A percentile compares a stretch with the other conserved stretches of the same genome.
phyloP scores from a whole-genome alignment of 2,113 vertebrate species.

The Dasyprocta punctata region DNA sequence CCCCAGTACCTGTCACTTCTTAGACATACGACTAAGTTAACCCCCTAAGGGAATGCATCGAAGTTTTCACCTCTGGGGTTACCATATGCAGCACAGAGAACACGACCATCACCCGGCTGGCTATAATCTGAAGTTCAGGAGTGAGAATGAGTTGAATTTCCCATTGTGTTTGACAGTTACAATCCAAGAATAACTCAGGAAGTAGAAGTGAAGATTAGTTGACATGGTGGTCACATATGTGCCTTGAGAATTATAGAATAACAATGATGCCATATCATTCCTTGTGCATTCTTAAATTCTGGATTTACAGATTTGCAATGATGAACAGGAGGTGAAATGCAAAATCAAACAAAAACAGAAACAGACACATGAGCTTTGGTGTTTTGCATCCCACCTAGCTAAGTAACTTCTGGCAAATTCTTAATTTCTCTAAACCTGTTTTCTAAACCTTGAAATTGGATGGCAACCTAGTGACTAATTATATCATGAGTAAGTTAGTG shows the following conservation, averaged over 20 bases:
- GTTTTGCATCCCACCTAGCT: neutral
- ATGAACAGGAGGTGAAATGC: neutral
- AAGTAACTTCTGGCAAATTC: neutral
- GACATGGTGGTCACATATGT: neutral
- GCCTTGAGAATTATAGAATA: neutral
- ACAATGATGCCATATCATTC: neutral
- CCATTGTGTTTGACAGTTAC: neutral
- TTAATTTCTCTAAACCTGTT: conserved; percentile 1
- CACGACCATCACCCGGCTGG: too few relatives aligned
- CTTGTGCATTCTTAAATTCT: neutral
- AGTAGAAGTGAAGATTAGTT: neutral
- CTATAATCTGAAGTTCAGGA: neutral
- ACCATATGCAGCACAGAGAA: neutral
- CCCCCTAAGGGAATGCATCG: neutral
- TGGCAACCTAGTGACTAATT: neutral
- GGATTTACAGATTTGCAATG: neutral
- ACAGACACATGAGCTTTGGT: neutral
- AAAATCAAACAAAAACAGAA: neutral
- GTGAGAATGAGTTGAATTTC: neutral
- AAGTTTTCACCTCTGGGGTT: neutral
- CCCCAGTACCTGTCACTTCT: conserved; percentile 20
- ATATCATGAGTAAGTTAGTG: neutral
- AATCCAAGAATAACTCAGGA: neutral
- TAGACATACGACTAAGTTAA: conserved; percentile 4
- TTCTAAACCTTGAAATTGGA: conserved; percentile 23